Evolutionary conservation across 2,113 vertebrate genomes (phyloP), one percentile per base, ranked within the genome.

Genomic region (Stomatorhinus ivindoensis): DNA sequence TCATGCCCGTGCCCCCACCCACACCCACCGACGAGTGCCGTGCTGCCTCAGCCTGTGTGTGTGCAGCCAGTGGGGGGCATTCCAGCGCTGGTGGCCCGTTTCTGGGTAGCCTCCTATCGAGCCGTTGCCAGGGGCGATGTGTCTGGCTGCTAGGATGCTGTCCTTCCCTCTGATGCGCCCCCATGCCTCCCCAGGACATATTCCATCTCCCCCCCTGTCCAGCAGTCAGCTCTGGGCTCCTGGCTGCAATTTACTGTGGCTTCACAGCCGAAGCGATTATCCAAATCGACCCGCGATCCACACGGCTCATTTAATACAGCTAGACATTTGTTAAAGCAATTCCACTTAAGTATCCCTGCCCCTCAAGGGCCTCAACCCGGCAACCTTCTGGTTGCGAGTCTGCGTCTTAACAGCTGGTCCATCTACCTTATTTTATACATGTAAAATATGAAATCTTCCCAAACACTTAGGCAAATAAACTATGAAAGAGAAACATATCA

Each of bases 71-170:
- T 3, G 11, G 69, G 69, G 69, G 69, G 35, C 69, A 76, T 15
- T 39, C 31, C 1, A 27, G 46, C 42, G 3, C 21, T 11, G 3
- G 83, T 50, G 83, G 11, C 11, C 47, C 24, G 19, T 11, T 50
- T 91, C 76, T 89, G 24, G 46, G 86, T 58, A 46, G 73, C 88
- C 84, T 89, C 86, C 89, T 89, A 85, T 84, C 44, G 46, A 44
- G 69, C 88, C 61, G 88, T 90, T 89, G 85, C 89, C 55, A 86
- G 90, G 83, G 76, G 88, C 73, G 58, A 55, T 87, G 53, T 42
- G 50, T 91, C 88, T 83, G 47, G 48, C 80, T 69, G 83, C 53
- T 51, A 47, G 50, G 44, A 76, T 46, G 69, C 69, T 39, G 35
- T 19, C 13, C 31, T 2, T 15, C 69, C 73, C 35, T 80, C 35